Conservation (phyloP, 1,140 invertebrate species). For the Conopomorpha cramerella region DNA sequence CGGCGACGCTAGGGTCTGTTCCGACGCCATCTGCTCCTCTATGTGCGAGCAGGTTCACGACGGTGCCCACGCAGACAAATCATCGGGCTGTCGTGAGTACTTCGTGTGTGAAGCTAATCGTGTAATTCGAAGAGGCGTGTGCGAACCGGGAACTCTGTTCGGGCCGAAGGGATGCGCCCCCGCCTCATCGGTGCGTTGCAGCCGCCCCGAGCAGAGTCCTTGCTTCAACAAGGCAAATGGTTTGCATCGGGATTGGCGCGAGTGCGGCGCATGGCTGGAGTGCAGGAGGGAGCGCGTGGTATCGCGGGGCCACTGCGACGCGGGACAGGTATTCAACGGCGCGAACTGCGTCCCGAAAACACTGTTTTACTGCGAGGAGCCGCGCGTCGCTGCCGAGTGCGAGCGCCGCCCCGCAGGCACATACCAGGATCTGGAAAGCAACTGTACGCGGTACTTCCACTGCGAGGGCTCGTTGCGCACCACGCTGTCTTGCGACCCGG, state of each 20-base stretch:
- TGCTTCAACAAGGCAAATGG: slow-evolving; percentile 45
- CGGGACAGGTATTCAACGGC: slow-evolving; percentile 41
- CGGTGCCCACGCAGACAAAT: slow-evolving; percentile 63
- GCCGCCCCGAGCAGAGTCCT: slow-evolving; percentile 35
- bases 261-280: slow-evolving; percentile 42
- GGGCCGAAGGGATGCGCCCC: slow-evolving; percentile 43
- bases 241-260: slow-evolving; percentile 38
- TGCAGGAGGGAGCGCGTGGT: slow-evolving; percentile 36
- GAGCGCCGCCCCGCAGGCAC: slow-evolving; percentile 46
- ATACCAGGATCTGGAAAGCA: slow-evolving; percentile 50
- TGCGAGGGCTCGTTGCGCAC: slow-evolving; percentile 46
- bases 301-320: slow-evolving; percentile 27
- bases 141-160: slow-evolving; percentile 49
- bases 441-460: slow-evolving; percentile 58
- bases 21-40: slow-evolving; percentile 42
- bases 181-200: slow-evolving; percentile 31
- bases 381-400: slow-evolving; percentile 42
- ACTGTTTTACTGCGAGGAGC: slow-evolving; percentile 40
- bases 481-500: slow-evolving; percentile 37
- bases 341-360: slow-evolving; percentile 22
- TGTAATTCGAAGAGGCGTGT: slow-evolving; percentile 51
- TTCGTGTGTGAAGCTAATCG: slow-evolving; percentile 57
- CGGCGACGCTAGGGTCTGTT: slow-evolving; percentile 43
- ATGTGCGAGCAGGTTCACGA: slow-evolving; percentile 48
- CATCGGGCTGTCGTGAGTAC: slow-evolving; percentile 63